Percentiles rank a stretch among this genome's conserved stretches.
Evolutionary conservation across 2,888 invertebrate species (phyloP).

Genomic region (Diaperis boleti): DNA sequence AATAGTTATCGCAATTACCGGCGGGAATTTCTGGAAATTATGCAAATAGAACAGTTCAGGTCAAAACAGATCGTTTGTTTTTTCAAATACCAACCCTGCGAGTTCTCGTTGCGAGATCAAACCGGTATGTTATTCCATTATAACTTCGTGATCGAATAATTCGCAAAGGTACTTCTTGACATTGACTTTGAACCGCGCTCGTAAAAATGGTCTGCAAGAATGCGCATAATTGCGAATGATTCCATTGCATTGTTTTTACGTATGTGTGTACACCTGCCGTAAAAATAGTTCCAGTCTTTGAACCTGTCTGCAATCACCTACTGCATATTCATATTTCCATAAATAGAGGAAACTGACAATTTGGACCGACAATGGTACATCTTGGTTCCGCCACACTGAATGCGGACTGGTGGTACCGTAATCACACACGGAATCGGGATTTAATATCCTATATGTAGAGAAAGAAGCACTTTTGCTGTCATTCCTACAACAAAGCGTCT

Average conservation of each 20-base stretch:
- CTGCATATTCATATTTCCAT: constrained; percentile 43
- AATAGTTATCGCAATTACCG: constrained; percentile 25
- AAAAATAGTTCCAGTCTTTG: constrained; percentile 38
- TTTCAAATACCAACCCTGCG: constrained; percentile 9
- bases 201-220: constrained; percentile 36
- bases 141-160: constrained; percentile 44
- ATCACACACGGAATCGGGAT: constrained; percentile 15
- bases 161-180: constrained; percentile 47
- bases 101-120: constrained; percentile 7
- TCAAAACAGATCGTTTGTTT: constrained; percentile 8
- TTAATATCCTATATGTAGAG: constrained; percentile 5
- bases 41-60: constrained; percentile 7
- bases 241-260: constrained; percentile 26
- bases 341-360: constrained; percentile 42
- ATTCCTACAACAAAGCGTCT: constrained; percentile 28
- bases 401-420: constrained; percentile 30
- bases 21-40: constrained; percentile 20
- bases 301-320: constrained; percentile 39
- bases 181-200: constrained; percentile 47
- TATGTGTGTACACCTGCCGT: constrained; percentile 32
- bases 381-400: constrained; percentile 26
- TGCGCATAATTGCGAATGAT: constrained; percentile 32
- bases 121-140: constrained; percentile 34
- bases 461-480: constrained; percentile 35
- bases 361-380: constrained; percentile 39